Base-by-base conservation (phyloP, 2,113 vertebrate genomes). In the Hemiprocne comata region DNA sequence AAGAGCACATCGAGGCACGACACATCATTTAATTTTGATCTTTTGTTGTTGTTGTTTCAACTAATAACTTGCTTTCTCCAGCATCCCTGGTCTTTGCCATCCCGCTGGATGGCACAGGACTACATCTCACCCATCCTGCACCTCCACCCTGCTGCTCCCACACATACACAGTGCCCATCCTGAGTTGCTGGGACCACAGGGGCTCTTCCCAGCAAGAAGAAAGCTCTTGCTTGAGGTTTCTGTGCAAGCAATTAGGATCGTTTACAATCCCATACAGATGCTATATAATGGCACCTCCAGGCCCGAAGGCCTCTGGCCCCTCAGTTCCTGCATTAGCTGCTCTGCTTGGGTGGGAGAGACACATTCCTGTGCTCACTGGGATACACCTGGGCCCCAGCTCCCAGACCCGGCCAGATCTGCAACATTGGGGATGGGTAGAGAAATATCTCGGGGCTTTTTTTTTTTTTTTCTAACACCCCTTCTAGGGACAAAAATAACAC, bases 71-170 rank as follows among this genome's bases (percentile, higher is more conserved):
- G 1, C 60, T 76, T 79, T 23, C 3, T 29, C 48, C 54, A 85
- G 40, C 40, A 21, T 14, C 36, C 53, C 36, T 44, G 31, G 8
- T 19, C 46, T 72, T 62, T 51, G n/a, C 54, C 53, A 21, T 4
- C 50, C 2, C 0, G n/a, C 44, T 20, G 46, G 73, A 24, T 11
- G 58, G 42, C n/a, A 8, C 3, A 1, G 28, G 50, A 10, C 65
- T 4, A 1, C 51, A 31, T 18, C 60, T 61, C 10, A 0, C 29
- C 7, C 3, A 0, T 42, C 62, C 28, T 5, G 0, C 0, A 1
- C 79, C 67, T 69, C 5, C 4, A 34, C 44, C 42, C 55, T 25
- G 2, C 64, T 0, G 1, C 54, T 92, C 61, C 36, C 10, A 0
- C 55, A 13, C 26, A 0, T 7, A 16, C 24, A 28, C 2, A 2